phyloP scores from a whole-genome alignment of 2,888 invertebrate species.

The Alloplasta piceator region DNA sequence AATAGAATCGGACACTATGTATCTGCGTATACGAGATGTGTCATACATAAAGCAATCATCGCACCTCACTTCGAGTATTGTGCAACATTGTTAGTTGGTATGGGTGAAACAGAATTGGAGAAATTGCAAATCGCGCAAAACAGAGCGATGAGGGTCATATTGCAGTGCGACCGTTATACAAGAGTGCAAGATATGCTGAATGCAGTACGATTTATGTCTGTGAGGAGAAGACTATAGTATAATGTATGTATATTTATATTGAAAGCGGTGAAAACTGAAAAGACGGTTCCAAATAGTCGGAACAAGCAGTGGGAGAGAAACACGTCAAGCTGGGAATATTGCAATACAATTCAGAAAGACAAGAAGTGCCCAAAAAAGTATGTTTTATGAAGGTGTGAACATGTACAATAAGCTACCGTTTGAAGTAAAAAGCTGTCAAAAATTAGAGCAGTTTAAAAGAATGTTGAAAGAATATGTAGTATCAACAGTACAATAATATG shows the following conservation, averaged over 20 bases:
- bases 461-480: neutral
- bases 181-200: slow-evolving; percentile 3
- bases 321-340: neutral
- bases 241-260: slow-evolving; percentile 10
- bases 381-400: neutral
- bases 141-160: slow-evolving; percentile 9
- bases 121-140: slow-evolving; percentile 27
- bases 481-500: neutral
- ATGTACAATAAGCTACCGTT: neutral
- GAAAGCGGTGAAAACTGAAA: slow-evolving; percentile 52
- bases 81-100: slow-evolving; percentile 49
- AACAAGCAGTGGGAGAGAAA: slow-evolving; percentile 10
- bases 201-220: slow-evolving; percentile 19
- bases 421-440: slow-evolving; percentile 6
- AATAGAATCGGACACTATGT: slow-evolving; percentile 50
- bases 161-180: neutral
- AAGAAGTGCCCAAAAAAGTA: neutral
- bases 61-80: slow-evolving; percentile 61
- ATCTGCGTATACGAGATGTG: slow-evolving; percentile 46
- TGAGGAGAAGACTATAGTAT: slow-evolving; percentile 19
- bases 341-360: neutral
- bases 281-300: slow-evolving; percentile 42
- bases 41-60: slow-evolving; percentile 51
- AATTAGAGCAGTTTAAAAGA: neutral
- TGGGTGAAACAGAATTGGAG: slow-evolving; percentile 44